Percentiles rank a stretch among this genome's conserved stretches.
Conservation (phyloP, 1,140 invertebrate species). For the Battus philenor region DNA sequence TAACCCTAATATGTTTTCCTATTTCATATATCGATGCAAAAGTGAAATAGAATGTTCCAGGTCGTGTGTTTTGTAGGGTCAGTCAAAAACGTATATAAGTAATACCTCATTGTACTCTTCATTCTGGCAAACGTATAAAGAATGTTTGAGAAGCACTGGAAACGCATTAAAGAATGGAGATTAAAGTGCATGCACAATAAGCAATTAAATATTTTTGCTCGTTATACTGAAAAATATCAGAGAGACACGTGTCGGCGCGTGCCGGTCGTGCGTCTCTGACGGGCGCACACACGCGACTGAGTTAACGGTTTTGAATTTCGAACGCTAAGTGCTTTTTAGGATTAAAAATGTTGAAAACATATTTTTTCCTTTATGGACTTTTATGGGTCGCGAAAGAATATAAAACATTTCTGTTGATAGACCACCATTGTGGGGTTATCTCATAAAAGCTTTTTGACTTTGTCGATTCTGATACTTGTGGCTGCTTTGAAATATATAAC, state of each 20-base stretch:
- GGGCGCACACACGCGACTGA: no score
- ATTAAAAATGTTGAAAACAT: slow-evolving; percentile 10
- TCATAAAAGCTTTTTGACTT: neutral
- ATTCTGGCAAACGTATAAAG: no score
- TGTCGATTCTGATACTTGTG: no score
- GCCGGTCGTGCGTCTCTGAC: neutral
- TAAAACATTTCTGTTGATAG: neutral
- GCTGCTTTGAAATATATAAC: neutral
- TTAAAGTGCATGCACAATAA: slow-evolving; percentile 13
- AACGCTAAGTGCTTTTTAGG: slow-evolving; percentile 10
- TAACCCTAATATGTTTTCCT: no score
- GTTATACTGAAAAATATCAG: slow-evolving; percentile 16
- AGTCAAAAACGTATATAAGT: no score
- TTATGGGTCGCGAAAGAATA: slow-evolving; percentile 2
- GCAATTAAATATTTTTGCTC: slow-evolving; percentile 17
- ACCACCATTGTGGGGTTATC: neutral
- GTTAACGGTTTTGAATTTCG: slow-evolving; percentile 13
- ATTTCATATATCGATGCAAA: no score
- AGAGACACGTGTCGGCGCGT: slow-evolving; percentile 1
- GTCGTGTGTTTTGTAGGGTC: no score
- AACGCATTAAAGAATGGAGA: slow-evolving; percentile 3
- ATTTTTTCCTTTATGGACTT: no score
- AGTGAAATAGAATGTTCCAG: no score
- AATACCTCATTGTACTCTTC: no score
- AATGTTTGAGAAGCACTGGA: neutral